Evolutionary conservation across 2,888 invertebrate genomes (phyloP).

Genomic region (Liodrosophila aerea): DNA sequence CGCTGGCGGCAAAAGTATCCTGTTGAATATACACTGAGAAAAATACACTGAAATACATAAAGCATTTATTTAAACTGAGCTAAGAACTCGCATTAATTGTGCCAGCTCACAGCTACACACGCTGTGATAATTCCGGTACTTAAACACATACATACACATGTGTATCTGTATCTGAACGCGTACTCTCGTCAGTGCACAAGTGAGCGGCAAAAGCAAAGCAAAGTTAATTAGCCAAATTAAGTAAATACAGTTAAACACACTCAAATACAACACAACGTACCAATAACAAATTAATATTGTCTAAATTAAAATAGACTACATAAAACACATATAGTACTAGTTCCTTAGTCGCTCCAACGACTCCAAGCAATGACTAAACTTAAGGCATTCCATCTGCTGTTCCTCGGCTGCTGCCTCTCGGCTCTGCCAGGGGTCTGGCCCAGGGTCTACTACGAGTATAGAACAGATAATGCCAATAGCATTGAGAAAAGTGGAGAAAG

Average conservation of each 20-base stretch:
- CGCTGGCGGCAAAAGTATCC: constrained; percentile 32
- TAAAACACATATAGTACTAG: background rate
- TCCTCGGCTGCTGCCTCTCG: constrained; percentile 47
- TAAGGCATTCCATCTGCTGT: constrained; percentile 18
- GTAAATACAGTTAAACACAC: constrained; percentile 13
- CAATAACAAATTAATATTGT: background rate
- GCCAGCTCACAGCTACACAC: background rate
- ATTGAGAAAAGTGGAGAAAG: constrained; percentile 36
- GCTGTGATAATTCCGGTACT: constrained; percentile 32
- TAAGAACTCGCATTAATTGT: too few relatives aligned
- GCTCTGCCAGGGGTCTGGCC: constrained; percentile 32
- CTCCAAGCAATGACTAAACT: constrained; percentile 33
- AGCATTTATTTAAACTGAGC: too few relatives aligned
- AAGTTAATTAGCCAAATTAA: background rate
- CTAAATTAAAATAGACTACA: background rate
- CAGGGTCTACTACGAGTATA: constrained; percentile 31
- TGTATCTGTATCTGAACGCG: constrained; percentile 1
- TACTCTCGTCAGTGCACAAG: constrained; percentile 17
- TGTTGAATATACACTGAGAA: too few relatives aligned
- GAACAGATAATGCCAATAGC: constrained; percentile 33
- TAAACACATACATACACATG: constrained; percentile 17
- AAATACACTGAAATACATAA: too few relatives aligned
- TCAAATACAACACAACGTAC: too few relatives aligned
- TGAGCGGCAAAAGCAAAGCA: constrained; percentile 12
- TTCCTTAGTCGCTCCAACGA: constrained; percentile 32